Conservation (phyloP, 2,797 vertebrate genomes). For the Hyperoplus immaculatus region DNA sequence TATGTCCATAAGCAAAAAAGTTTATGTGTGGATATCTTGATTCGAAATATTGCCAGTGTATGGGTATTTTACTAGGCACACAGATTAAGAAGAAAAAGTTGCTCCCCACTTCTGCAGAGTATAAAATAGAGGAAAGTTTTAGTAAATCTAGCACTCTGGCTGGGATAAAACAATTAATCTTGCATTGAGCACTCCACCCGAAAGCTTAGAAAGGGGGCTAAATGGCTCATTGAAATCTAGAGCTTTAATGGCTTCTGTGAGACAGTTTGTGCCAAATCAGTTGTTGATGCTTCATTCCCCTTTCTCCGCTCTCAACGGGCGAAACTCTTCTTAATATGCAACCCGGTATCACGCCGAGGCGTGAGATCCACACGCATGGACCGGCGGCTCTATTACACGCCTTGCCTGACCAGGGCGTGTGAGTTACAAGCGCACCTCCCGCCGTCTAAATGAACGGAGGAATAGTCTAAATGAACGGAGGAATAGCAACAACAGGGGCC, state of each 20-base stretch:
- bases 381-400: too few species aligned
- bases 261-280: conserved; percentile 65
- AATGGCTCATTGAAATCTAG: conserved; percentile 60
- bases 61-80: not conserved
- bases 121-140: conserved; percentile 10
- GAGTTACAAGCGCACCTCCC: too few species aligned
- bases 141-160: conserved; percentile 20
- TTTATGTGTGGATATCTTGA: not conserved
- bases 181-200: conserved; percentile 23
- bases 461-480: too few species aligned
- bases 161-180: conserved; percentile 61
- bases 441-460: too few species aligned
- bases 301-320: conserved; percentile 50
- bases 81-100: not conserved
- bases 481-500: too few species aligned
- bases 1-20: not conserved
- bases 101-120: not conserved
- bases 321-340: conserved; percentile 67
- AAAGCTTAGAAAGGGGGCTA: conserved; percentile 51
- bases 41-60: not conserved
- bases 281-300: conserved; percentile 69
- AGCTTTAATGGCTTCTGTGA: conserved; percentile 67
- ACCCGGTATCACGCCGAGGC: too few species aligned
- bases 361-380: too few species aligned
- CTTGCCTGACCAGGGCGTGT: too few species aligned